Base-by-base conservation (phyloP, 1,140 invertebrate genomes). In the Zaprionus davidi region DNA sequence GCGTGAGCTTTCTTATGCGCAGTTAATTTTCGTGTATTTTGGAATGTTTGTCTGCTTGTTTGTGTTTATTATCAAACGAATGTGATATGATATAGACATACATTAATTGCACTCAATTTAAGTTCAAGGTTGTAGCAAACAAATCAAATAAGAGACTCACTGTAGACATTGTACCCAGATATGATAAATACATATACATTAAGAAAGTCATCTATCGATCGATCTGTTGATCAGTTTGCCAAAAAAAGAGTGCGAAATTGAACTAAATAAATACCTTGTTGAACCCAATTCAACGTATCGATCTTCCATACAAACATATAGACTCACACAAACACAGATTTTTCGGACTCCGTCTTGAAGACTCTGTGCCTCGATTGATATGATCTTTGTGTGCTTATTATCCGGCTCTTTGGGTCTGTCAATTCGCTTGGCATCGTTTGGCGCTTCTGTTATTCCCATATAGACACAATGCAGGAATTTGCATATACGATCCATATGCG, bases 101-200 rank as follows among this genome's bases (percentile, higher is more conserved):
- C 34, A 53, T 53, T 76, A 82, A 90, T 77, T 82, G 79, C 56
- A 76, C 41, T 71, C 76, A 90, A 88, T 90, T 82, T 58, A 80
- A 67, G 85, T 88, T 88, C 85, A 88, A 90, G 85, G 85, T 63
- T 70, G 57, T 49, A 65, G 44, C 38, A 68, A 69, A 51, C 44
- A 70, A 86, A 84, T 81, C 71, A 44, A 87, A 88, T 55, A 58
- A 64, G 60, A 60, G 53, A 64, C 44, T 65, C 15, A 63, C 59
- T 46, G n/a, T 41, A 38, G 49, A 71, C 41, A 69, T 26, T 41
- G 63, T 73, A 60, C 36, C 46, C 44, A 60, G 11, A 34, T 58
- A 20, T 31, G 13, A 63, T 24, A 65, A 26, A n/a, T n/a, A 31
- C 2, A 31, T 11, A 31, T 31, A 34, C 38, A n/a, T 15, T n/a